Evolutionary conservation across 2,113 vertebrate species (phyloP).

Genomic region (Ceyx margarethae): DNA sequence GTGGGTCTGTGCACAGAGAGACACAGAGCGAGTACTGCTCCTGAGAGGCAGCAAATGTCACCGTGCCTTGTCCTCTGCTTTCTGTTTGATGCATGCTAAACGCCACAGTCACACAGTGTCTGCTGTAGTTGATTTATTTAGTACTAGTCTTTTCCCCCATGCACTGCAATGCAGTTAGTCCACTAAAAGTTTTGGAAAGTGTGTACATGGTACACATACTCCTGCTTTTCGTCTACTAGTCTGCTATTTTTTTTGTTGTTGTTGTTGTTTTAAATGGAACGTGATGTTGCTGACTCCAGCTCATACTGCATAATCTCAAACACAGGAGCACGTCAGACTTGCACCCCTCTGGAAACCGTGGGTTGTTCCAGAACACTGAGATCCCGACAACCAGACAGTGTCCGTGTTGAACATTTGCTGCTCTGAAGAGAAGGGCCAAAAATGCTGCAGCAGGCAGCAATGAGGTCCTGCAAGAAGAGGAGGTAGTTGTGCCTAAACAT

Average conservation of each 20-base stretch:
- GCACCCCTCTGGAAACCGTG: neutral
- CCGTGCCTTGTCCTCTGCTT: neutral
- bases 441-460: neutral
- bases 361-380: neutral
- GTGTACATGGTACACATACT: neutral
- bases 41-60: neutral
- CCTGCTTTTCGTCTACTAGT: neutral
- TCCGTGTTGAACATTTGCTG: neutral
- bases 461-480: neutral
- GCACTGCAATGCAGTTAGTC: neutral
- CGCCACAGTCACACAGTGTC: neutral
- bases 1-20: neutral
- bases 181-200: neutral
- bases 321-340: neutral
- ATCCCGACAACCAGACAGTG: neutral
- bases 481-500: conserved; percentile 7
- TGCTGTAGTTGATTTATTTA: neutral
- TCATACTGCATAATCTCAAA: neutral
- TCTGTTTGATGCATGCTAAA: neutral
- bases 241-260: neutral
- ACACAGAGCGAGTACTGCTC: neutral
- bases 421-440: neutral
- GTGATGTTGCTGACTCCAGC: neutral
- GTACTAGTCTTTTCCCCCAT: fast-evolving
- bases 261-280: neutral